These are phyloP conservation scores for Mirounga angustirostris DNA, from an alignment of 2,113 vertebrate species.

Conservation along the genomic window DNA sequence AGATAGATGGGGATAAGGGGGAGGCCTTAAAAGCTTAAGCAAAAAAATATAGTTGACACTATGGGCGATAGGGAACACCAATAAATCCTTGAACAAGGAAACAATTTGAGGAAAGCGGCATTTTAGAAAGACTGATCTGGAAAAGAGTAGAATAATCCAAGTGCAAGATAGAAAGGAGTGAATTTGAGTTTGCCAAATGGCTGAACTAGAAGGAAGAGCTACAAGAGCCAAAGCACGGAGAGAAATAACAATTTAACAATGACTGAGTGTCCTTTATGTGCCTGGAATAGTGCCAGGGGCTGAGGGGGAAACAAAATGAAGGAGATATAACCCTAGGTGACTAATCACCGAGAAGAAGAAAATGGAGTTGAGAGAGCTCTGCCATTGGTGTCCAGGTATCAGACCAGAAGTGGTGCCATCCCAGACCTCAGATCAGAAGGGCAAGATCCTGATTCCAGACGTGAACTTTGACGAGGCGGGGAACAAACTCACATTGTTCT, in stretches of 20 bases:
- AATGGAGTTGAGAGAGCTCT: not conserved
- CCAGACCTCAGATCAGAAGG: not conserved
- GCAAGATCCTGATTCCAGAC: not conserved
- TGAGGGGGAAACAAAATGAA: not conserved
- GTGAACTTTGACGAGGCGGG: not conserved
- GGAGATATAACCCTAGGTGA: not conserved
- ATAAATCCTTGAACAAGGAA: not conserved
- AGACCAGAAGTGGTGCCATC: not conserved
- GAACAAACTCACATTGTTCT: not conserved
- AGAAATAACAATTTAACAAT: not conserved
- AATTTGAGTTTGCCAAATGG: constrained; percentile 37
- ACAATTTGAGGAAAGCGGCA: not conserved
- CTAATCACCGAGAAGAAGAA: not conserved
- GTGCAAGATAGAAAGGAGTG: not conserved
- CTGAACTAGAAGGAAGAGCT: not conserved
- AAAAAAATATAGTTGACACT: not conserved
- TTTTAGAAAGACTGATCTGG: constrained; percentile 19
- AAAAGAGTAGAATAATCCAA: not conserved
- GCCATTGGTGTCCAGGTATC: not conserved
- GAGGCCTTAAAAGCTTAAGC: not conserved
- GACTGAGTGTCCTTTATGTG: not conserved
- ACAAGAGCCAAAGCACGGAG: not conserved
- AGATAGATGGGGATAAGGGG: not conserved
- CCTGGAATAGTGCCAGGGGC: not conserved
- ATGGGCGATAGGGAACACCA: not conserved